Evolutionary conservation across 2,113 vertebrate genomes (phyloP), one percentile per base, ranked within the genome.

Genomic region (Electrona antarctica): DNA sequence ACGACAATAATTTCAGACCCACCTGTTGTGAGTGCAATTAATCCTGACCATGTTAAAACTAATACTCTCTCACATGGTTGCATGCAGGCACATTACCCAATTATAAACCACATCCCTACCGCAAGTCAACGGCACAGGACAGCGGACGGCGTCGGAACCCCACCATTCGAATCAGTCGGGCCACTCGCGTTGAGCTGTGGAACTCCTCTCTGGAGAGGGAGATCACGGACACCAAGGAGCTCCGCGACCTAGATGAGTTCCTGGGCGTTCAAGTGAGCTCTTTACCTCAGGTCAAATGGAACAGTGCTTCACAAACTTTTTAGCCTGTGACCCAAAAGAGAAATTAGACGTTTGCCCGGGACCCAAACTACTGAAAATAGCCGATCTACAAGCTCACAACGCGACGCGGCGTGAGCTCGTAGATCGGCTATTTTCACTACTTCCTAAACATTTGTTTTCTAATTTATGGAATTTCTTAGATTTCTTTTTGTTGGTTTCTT

Each of bases 191-290:
- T 0, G 91, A 94, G 83, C 92, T 95, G 60, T 95, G 95, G 92
- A 92, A 92, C 11, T 82, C 88, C 0, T 95, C 95, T 0, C 87
- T 97, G 76, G 91, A 91, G 45, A 92, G 94, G 0, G 93, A 96
- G 81, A 96, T 99, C 74, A 95, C 94, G 0, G 90, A 96, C 1
- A 80, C 93, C 83, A 95, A 94, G 0, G 98, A 99, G 75, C 94
- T 99, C 62, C 95, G 95, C 58, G 92, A 95, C 69, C 94, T 99
- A 28, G 97, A 99, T 0, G 97, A 99, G 77, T 99, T 98, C 86
- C 95, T 99, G 8, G 93, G 96, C 7, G 95, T 94, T 76, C 96
- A 98, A 95, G 97, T 99, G 74, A 75, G 87, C 21, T 9, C 1
- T 9, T 7, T 10, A 14, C 48, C 13, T 48, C 12, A 14, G 4